phyloP scores from a whole-genome alignment of 35 echinoderm and acorn worm species.

The Eucidaris tribuloides region DNA sequence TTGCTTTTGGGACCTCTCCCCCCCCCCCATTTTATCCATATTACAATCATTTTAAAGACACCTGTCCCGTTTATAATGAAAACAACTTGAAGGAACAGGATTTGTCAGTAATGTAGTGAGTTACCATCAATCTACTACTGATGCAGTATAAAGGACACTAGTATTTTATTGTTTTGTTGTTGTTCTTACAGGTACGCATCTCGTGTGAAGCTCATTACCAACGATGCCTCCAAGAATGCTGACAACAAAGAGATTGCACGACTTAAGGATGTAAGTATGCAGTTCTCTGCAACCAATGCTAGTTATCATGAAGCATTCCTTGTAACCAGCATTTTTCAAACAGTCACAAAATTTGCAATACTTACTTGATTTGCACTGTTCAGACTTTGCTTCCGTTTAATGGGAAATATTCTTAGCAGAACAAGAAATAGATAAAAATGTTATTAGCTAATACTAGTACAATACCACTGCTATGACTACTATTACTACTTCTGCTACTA shows the following conservation, averaged over 20 bases:
- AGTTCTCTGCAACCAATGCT: not conserved
- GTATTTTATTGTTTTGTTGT: too few relatives aligned
- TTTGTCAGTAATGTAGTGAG: too few relatives aligned
- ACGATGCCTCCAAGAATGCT: conserved; percentile 94
- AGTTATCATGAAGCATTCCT: not conserved
- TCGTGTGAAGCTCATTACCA: conserved; percentile 91
- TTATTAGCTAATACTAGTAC: not conserved
- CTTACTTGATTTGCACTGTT: not conserved
- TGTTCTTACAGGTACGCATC: conserved; percentile 83
- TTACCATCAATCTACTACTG: too few relatives aligned
- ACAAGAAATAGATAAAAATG: not conserved
- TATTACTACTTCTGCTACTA: too few relatives aligned
- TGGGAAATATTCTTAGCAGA: not conserved
- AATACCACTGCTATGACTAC: not conserved
- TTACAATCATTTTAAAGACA: too few relatives aligned
- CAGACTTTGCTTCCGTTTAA: not conserved
- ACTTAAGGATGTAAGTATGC: conserved; percentile 71
- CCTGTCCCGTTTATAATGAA: too few relatives aligned
- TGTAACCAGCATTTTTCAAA: not conserved
- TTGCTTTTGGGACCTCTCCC: too few relatives aligned
- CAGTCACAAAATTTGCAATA: not conserved
- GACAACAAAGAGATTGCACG: conserved; percentile 99
- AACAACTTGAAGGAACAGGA: too few relatives aligned
- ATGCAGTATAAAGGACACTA: too few relatives aligned
- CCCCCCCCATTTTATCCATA: too few relatives aligned